Conservation (phyloP, 2,797 vertebrate species). For the Periophthalmus magnuspinnatus region DNA sequence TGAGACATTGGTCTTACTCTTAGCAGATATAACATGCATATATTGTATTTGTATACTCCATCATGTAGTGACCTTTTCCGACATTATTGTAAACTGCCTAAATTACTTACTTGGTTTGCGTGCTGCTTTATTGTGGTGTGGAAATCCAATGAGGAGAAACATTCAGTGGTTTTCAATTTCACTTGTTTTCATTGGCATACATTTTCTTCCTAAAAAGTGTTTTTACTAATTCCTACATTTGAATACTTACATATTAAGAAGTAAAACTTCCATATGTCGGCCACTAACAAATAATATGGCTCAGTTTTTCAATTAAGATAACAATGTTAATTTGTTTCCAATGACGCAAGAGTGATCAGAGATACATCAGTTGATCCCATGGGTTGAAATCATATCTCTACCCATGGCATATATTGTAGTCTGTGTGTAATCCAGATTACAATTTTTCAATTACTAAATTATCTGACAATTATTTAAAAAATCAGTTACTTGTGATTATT, state of each 20-base stretch:
- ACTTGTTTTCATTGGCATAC: constrained; percentile 50
- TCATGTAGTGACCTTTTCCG: not conserved
- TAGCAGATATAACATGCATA: not conserved
- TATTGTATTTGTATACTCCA: not conserved
- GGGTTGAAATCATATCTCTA: no score
- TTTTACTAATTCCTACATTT: not conserved
- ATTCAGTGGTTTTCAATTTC: constrained; percentile 59
- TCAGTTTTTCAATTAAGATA: no score
- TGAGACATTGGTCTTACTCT: not conserved
- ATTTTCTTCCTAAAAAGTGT: constrained; percentile 27
- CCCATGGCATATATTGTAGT: no score
- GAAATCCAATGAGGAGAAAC: constrained; percentile 66
- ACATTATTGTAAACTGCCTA: not conserved
- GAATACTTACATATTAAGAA: not conserved
- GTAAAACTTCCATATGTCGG: not conserved
- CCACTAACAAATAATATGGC: not conserved
- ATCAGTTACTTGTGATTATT: no score
- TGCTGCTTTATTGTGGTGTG: constrained; percentile 63
- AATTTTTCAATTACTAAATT: not conserved
- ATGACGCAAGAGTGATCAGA: not conserved
- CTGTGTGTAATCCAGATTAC: not conserved
- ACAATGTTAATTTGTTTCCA: not conserved
- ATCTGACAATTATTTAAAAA: no score
- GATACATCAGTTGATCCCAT: no score
- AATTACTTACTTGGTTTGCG: constrained; percentile 18